phyloP scores from a whole-genome alignment of 2,797 vertebrate genomes.

The Acrossocheilus wenchowensis region DNA sequence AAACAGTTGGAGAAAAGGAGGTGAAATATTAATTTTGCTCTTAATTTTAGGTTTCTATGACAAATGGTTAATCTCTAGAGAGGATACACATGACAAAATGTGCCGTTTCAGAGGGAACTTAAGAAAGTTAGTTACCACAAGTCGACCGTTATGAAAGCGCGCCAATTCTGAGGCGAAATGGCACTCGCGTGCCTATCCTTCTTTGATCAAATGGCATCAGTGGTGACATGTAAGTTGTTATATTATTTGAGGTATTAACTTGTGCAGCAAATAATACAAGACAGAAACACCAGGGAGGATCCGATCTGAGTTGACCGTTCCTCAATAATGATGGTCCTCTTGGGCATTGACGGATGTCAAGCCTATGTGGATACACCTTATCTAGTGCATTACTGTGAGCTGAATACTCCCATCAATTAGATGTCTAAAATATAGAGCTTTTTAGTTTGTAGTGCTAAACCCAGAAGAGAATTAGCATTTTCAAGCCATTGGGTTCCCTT shows the following conservation, averaged over 20 bases:
- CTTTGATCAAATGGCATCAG: neutral
- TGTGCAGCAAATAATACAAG: conserved; percentile 8
- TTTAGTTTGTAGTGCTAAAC: neutral
- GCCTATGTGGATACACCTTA: conserved; percentile 23
- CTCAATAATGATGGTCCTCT: conserved; percentile 7
- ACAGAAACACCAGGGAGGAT: neutral
- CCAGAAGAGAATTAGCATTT: neutral
- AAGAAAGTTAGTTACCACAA: neutral
- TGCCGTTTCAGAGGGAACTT: neutral
- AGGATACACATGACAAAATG: neutral
- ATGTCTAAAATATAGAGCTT: conserved; percentile 1
- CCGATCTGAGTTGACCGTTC: conserved; percentile 15
- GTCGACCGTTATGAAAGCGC: conserved; percentile 23
- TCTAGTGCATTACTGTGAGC: conserved; percentile 5
- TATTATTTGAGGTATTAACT: conserved; percentile 6
- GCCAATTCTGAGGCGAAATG: conserved; percentile 19
- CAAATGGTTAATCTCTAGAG: neutral
- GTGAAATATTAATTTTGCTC: neutral
- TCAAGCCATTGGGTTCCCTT: conserved; percentile 16
- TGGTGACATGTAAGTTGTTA: neutral
- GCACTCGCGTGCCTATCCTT: neutral
- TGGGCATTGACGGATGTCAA: conserved; percentile 19
- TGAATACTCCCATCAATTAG: conserved; percentile 10
- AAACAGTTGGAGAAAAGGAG: neutral
- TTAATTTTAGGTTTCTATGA: neutral